phyloP scores from a whole-genome alignment of 2,797 vertebrate species.

The Sebastes baramenuke region DNA sequence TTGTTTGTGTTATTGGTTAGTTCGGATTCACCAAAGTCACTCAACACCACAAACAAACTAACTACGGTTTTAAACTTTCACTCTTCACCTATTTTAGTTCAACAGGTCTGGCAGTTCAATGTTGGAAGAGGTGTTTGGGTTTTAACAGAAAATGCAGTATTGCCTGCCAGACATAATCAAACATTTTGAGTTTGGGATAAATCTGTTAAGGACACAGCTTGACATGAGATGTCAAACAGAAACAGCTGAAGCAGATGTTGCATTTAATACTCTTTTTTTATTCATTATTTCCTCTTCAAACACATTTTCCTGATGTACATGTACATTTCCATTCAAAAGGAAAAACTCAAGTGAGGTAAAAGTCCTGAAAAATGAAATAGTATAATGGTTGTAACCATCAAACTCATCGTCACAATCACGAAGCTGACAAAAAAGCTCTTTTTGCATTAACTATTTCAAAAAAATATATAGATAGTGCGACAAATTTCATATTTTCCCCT shows the following conservation, averaged over 20 bases:
- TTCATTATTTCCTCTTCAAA: constrained; percentile 79
- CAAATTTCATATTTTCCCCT: constrained; percentile 55
- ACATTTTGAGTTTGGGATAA: neutral
- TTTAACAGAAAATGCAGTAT: neutral
- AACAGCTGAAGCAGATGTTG: constrained; percentile 21
- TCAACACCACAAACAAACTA: neutral
- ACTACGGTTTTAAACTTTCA: neutral
- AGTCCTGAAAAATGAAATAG: constrained; percentile 84
- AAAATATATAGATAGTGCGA: constrained; percentile 65
- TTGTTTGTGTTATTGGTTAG: too few species aligned
- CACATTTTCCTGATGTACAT: constrained; percentile 82
- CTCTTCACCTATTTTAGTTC: neutral
- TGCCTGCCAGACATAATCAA: neutral
- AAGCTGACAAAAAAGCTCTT: constrained; percentile 73
- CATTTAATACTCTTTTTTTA: constrained; percentile 77
- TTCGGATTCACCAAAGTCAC: neutral
- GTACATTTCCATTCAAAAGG: constrained; percentile 76
- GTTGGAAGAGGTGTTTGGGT: neutral
- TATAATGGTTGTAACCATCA: constrained; percentile 69
- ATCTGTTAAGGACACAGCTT: neutral
- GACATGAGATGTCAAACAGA: neutral
- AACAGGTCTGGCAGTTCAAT: too few species aligned
- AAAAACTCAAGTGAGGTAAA: constrained; percentile 85
- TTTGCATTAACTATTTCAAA: constrained; percentile 71
- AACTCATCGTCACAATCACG: constrained; percentile 70